Evolutionary conservation across 2,113 vertebrate species (phyloP).

Genomic region (Ibidorhyncha struthersii): DNA sequence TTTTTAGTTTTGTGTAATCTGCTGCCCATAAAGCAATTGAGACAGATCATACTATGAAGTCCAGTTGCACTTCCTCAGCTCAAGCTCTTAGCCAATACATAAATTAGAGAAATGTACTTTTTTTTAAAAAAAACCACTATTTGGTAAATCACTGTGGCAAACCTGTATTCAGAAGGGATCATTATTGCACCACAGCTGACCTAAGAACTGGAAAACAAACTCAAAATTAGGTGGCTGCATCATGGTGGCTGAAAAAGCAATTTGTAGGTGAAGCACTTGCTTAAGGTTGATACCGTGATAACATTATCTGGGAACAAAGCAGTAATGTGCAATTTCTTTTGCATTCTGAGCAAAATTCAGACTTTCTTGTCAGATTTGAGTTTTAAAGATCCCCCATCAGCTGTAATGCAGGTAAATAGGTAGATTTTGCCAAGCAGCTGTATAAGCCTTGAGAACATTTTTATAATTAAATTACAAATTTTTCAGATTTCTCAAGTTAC

Average conservation of each 20-base stretch:
- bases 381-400: neutral
- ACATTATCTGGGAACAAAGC: neutral
- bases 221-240: neutral
- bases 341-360: neutral
- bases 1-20: neutral
- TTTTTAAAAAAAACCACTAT: neutral
- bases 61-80: neutral
- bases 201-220: neutral
- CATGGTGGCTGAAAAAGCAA: neutral
- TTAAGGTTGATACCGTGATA: neutral
- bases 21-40: neutral
- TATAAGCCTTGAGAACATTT: neutral
- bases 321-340: neutral
- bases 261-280: neutral
- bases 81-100: neutral
- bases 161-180: neutral
- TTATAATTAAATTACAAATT: neutral
- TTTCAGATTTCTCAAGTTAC: neutral
- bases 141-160: neutral
- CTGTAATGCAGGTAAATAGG: neutral
- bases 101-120: neutral
- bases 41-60: neutral
- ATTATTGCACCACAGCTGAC: neutral
- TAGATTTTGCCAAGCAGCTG: neutral
- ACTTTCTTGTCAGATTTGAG: neutral